phyloP scores from a whole-genome alignment of 1,140 invertebrate species.

The Panagrolaimus sp. region DNA sequence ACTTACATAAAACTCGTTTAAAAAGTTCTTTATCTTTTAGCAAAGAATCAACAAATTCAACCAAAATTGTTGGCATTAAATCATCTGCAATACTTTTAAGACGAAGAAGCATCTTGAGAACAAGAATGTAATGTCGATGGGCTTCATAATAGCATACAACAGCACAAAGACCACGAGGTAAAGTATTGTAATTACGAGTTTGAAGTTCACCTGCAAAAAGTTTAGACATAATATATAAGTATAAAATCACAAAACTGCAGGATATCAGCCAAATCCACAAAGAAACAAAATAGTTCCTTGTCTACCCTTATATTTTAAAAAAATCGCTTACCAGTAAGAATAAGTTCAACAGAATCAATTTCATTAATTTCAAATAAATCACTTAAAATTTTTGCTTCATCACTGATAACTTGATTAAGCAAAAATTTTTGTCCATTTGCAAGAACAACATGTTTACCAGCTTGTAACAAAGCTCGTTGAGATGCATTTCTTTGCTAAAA shows the following conservation, averaged over 20 bases:
- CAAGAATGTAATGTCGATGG: constrained; percentile 12
- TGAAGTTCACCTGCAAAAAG: constrained; percentile 23
- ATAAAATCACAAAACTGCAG: too few species aligned
- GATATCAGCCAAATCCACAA: too few species aligned
- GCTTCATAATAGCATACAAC: constrained; percentile 31
- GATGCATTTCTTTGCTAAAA: neutral
- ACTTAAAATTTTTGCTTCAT: constrained; percentile 14
- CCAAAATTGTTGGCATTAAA: neutral
- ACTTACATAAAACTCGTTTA: constrained; percentile 22
- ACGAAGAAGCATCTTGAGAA: neutral
- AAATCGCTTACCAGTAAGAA: constrained; percentile 18
- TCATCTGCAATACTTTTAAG: constrained; percentile 16
- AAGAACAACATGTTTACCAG: neutral
- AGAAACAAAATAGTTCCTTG: too few species aligned
- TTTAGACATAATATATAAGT: too few species aligned
- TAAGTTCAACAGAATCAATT: constrained; percentile 17
- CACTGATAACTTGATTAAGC: neutral
- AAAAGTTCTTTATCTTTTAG: constrained; percentile 11
- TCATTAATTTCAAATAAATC: constrained; percentile 21
- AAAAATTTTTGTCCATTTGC: constrained; percentile 3
- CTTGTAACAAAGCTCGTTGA: neutral
- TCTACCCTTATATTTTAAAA: too few species aligned
- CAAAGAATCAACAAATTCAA: constrained; percentile 13
- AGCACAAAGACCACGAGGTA: constrained; percentile 23
- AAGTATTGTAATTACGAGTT: constrained; percentile 13